Percentiles rank a stretch among this genome's conserved stretches.
Conservation (phyloP, 2,797 vertebrate genomes). For the Remorina albescens region DNA sequence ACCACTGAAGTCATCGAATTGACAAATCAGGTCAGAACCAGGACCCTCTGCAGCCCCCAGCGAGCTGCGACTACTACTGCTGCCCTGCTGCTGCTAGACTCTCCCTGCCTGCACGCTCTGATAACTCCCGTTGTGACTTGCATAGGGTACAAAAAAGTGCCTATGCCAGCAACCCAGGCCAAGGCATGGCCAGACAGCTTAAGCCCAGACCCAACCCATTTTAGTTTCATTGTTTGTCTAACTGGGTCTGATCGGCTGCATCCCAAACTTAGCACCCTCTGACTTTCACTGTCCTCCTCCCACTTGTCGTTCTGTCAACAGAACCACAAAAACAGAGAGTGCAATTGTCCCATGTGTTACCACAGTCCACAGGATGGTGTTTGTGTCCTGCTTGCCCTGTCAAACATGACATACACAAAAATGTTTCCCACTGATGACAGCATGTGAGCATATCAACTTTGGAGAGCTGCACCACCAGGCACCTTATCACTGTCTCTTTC, state of each 20-base stretch:
- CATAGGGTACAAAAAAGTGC: conserved; percentile 71
- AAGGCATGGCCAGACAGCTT: conserved; percentile 69
- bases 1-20: conserved; percentile 58
- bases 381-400: conserved; percentile 35
- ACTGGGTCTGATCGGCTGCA: conserved; percentile 56
- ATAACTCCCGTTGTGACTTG: conserved; percentile 69
- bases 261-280: conserved; percentile 58
- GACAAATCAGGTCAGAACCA: conserved; percentile 71
- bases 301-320: conserved; percentile 50
- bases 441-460: conserved; percentile 52
- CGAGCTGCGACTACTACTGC: conserved; percentile 42
- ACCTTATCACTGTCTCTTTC: conserved; percentile 51
- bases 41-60: conserved; percentile 55
- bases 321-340: conserved; percentile 34
- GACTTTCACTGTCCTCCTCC: conserved; percentile 59
- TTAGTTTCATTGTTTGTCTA: conserved; percentile 64
- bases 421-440: conserved; percentile 33
- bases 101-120: conserved; percentile 64
- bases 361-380: conserved; percentile 42
- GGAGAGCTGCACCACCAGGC: conserved; percentile 50
- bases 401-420: conserved; percentile 28
- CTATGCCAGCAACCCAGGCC: conserved; percentile 70
- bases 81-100: conserved; percentile 50
- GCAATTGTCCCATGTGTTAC: conserved; percentile 48
- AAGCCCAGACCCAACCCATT: conserved; percentile 70